Percentiles rank a stretch among this genome's conserved stretches.
These are phyloP conservation scores for Antechinus stuartii DNA, from an alignment of 2,113 vertebrate genomes.

Conservation along the genomic window DNA sequence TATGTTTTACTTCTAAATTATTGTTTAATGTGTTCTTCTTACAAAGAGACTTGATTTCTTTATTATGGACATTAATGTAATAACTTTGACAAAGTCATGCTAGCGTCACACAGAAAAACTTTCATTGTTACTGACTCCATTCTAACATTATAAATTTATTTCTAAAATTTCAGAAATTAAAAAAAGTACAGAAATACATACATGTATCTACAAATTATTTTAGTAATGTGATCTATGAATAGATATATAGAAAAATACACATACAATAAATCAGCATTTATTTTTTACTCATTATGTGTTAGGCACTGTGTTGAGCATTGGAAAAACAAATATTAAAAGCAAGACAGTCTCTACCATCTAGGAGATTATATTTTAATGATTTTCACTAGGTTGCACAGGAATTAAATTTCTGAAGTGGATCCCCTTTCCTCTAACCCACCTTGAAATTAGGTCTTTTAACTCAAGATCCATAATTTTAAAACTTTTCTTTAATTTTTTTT, in stretches of 20 bases:
- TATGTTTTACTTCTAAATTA: not conserved
- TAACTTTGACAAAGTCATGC: not conserved
- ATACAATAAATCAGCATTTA: not conserved
- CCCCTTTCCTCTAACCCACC: not conserved
- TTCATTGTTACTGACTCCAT: not conserved
- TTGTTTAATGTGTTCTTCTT: not conserved
- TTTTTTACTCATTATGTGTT: not conserved
- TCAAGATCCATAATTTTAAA: not conserved
- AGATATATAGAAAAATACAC: not conserved
- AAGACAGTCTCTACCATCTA: not conserved
- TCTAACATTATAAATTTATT: not conserved
- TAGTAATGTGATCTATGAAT: not conserved
- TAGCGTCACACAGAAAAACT: not conserved
- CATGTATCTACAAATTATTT: not conserved
- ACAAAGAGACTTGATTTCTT: not conserved
- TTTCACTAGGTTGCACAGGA: not conserved
- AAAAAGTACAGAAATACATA: not conserved
- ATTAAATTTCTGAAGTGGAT: not conserved
- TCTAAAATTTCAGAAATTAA: not conserved
- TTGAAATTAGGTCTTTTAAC: not conserved
- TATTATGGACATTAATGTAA: not conserved
- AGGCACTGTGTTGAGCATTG: not conserved
- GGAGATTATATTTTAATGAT: not conserved
- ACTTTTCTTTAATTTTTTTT: not conserved
- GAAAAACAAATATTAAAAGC: not conserved